A percentile compares a stretch with the other conserved stretches of the same genome.
phyloP scores from a whole-genome alignment of 2,888 invertebrate genomes.

The Calliopum simillimum region DNA sequence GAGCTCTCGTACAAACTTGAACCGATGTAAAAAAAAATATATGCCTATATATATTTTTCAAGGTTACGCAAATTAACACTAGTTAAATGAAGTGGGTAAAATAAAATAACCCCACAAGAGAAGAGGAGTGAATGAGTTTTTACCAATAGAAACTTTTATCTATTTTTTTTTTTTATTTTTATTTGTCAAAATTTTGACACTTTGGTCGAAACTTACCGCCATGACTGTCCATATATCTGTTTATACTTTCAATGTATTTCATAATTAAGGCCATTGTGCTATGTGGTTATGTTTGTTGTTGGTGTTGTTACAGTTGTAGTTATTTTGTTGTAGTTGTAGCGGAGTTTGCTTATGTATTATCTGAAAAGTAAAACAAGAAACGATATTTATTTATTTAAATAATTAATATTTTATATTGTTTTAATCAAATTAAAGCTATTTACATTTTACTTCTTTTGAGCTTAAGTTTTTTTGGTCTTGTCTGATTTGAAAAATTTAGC shows the following conservation, averaged over 20 bases:
- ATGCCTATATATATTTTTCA: constrained; percentile 49
- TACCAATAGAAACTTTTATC: not conserved
- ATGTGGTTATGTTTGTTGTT: constrained; percentile 38
- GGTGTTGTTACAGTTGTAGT: constrained; percentile 39
- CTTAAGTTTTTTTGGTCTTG: no score
- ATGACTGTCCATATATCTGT: constrained; percentile 84
- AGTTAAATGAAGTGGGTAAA: constrained; percentile 1
- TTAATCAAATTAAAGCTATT: no score
- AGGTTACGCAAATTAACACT: constrained; percentile 57
- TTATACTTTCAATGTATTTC: constrained; percentile 82
- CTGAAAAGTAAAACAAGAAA: not conserved
- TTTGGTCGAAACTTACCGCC: constrained; percentile 74
- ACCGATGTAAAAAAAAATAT: constrained; percentile 36
- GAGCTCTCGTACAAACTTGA: constrained; percentile 22
- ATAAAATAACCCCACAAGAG: not conserved
- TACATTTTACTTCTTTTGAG: no score
- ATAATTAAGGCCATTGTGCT: constrained; percentile 82
- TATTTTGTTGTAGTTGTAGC: constrained; percentile 26
- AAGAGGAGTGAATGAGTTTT: not conserved
- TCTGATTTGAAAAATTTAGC: no score
- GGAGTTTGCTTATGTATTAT: not conserved
- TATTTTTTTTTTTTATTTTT: not conserved
- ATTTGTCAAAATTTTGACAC: not conserved
- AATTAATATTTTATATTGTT: no score
- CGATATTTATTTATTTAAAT: no score